These are phyloP conservation scores for Philopedon plagiatum DNA, from an alignment of 2,888 invertebrate genomes.

Conservation along the genomic window DNA sequence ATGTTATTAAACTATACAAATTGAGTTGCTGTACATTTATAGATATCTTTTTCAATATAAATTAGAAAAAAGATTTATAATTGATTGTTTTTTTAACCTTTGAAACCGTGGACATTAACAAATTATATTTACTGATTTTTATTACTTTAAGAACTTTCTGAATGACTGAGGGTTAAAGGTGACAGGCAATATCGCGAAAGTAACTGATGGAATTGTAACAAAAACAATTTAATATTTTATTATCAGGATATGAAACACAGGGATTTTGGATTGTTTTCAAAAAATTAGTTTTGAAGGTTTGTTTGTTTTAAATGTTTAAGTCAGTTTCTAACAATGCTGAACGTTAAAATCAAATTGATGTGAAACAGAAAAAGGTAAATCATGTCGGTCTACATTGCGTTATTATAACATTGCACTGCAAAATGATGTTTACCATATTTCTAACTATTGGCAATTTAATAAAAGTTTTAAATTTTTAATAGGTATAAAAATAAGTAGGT, in stretches of 20 bases:
- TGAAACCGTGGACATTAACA: constrained; percentile 34
- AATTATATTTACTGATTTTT: constrained; percentile 43
- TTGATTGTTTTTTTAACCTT: constrained; percentile 33
- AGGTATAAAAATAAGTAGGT: no score
- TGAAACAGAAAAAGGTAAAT: no score
- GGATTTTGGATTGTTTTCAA: neutral
- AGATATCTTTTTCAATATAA: neutral
- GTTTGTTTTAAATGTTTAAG: no score
- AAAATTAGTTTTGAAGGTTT: no score
- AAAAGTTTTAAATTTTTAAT: no score
- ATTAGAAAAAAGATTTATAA: constrained; percentile 2
- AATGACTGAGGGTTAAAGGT: constrained; percentile 40
- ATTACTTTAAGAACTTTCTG: constrained; percentile 32
- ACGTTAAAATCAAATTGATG: no score
- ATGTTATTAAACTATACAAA: neutral
- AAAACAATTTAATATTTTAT: constrained; percentile 37
- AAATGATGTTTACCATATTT: no score
- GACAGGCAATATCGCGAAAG: constrained; percentile 30
- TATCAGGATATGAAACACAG: constrained; percentile 5
- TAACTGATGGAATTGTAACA: constrained; percentile 17
- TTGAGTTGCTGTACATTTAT: neutral
- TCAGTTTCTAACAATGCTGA: no score
- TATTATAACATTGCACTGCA: no score
- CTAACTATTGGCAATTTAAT: no score
- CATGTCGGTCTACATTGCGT: no score